Evolutionary conservation across 2,888 invertebrate genomes (phyloP), one percentile per base, ranked within the genome.

Genomic region (Ochropacha duplaris): DNA sequence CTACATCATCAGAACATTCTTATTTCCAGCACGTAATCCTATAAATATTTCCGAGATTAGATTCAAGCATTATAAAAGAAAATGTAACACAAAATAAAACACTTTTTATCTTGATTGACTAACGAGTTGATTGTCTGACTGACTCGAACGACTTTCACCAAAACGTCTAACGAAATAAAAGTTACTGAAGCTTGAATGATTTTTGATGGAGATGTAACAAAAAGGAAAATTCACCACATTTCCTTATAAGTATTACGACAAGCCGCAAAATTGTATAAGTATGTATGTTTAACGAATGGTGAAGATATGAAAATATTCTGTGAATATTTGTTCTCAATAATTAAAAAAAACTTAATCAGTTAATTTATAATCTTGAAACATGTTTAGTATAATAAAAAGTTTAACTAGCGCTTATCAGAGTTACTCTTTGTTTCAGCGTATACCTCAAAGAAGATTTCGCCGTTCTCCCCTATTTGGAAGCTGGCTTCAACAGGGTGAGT

Each of bases 401-500:
- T 14, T 14, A 54, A 39, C 39, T 39, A 44, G 16, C 44, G 9
- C 19, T 44, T 19, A 44, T 44, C 19, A 0, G 1, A n/a, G 16
- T 44, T 9, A 8, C 1, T 19, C 44, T 79, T 87, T 90, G 82
- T 94, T 95, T 52, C 93, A 98, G 98, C 87, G 95, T 95, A 72
- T 96, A 96, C 78, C 96, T 97, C 74, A 97, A 96, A 85, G 96
- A 97, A 79, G 98, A 98, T 83, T 94, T 96, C 66, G 95, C 94
- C 49, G 94, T 97, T 64, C 93, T 96, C 76, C 95, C 96, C 69
- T 94, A 96, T 74, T 91, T 98, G 76, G 96, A 97, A 82, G 95
- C 96, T 74, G 98, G 98, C 77, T 98, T 96, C 88, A 97, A 96
- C 91, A 95, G 97, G 94, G 98, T 98, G 93, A 95, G 95, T 90